Conservation (phyloP, 2,113 vertebrate genomes). For the Grallaria varia region DNA sequence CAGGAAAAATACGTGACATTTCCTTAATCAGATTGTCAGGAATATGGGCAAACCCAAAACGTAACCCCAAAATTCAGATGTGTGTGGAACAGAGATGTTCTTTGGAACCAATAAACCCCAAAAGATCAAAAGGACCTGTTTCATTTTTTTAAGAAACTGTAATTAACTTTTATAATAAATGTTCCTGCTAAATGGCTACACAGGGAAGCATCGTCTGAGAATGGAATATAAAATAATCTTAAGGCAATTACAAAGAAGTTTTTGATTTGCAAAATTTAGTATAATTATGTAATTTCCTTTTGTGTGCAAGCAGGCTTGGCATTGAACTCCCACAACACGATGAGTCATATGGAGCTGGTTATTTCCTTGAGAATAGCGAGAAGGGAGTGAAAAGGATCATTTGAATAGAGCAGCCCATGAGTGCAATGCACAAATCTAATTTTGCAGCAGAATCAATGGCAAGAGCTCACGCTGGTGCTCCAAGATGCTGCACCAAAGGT, state of each 20-base stretch:
- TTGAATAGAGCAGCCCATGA: background rate
- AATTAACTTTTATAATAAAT: slow-evolving; percentile 53
- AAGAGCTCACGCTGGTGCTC: background rate
- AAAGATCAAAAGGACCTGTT: background rate
- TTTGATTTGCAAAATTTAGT: slow-evolving; percentile 49
- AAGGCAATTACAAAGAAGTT: slow-evolving; percentile 44
- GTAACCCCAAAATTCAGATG: background rate
- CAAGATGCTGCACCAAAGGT: background rate
- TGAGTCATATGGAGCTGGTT: slow-evolving; percentile 50
- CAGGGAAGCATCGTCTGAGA: slow-evolving; percentile 22
- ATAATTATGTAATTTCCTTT: slow-evolving; percentile 59
- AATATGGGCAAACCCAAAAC: background rate
- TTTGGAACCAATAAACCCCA: background rate
- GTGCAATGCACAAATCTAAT: background rate
- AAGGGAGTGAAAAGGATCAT: slow-evolving; percentile 30
- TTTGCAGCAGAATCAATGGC: background rate
- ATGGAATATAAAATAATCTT: slow-evolving; percentile 45
- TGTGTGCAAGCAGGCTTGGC: slow-evolving; percentile 54
- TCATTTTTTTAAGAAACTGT: slow-evolving; percentile 19
- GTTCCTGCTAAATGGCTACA: slow-evolving; percentile 27
- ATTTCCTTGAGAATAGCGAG: slow-evolving; percentile 41
- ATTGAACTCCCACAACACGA: slow-evolving; percentile 47
- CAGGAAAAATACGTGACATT: background rate
- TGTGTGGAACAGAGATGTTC: background rate
- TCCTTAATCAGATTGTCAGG: background rate